phyloP scores from a whole-genome alignment of 2,797 vertebrate genomes.

The Enteromius afrohamiltoni region DNA sequence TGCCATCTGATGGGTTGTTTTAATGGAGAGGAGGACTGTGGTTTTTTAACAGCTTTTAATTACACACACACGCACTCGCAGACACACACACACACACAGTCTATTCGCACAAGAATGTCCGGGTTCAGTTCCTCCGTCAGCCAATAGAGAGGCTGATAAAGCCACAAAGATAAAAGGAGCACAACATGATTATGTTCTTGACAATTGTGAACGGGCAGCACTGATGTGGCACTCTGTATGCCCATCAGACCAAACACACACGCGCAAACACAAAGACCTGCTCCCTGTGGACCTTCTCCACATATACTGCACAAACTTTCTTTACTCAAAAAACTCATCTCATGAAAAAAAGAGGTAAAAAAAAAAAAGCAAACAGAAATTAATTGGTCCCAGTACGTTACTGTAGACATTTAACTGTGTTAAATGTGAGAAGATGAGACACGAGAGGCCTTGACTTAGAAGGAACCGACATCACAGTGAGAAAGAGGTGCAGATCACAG shows the following conservation, averaged over 20 bases:
- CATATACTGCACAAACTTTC: neutral
- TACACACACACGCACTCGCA: conserved; percentile 75
- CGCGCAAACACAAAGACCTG: conserved; percentile 14
- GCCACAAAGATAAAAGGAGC: conserved; percentile 46
- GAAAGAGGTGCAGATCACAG: conserved; percentile 53
- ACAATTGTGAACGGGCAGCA: conserved; percentile 70
- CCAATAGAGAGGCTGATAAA: conserved; percentile 76
- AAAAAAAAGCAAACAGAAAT: conserved; percentile 37
- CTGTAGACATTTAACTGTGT: conserved; percentile 54
- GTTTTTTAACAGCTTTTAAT: conserved; percentile 86
- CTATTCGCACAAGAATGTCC: conserved; percentile 79
- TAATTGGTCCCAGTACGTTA: conserved; percentile 58
- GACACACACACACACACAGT: conserved; percentile 77
- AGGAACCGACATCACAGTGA: conserved; percentile 45
- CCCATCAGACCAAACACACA: conserved; percentile 55
- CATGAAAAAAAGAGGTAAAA: conserved; percentile 32
- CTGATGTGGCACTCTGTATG: conserved; percentile 62
- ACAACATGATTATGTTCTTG: conserved; percentile 41
- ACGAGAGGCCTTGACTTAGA: conserved; percentile 39
- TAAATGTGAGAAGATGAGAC: conserved; percentile 49
- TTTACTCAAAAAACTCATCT: conserved; percentile 21
- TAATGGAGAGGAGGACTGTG: conserved; percentile 74
- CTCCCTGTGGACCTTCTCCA: conserved; percentile 5
- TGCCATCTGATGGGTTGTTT: conserved; percentile 80
- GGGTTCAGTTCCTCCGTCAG: conserved; percentile 75